These are phyloP conservation scores for Melanotaenia maccullochi DNA, from an alignment of 2,797 vertebrate genomes.

Conservation along the genomic window DNA sequence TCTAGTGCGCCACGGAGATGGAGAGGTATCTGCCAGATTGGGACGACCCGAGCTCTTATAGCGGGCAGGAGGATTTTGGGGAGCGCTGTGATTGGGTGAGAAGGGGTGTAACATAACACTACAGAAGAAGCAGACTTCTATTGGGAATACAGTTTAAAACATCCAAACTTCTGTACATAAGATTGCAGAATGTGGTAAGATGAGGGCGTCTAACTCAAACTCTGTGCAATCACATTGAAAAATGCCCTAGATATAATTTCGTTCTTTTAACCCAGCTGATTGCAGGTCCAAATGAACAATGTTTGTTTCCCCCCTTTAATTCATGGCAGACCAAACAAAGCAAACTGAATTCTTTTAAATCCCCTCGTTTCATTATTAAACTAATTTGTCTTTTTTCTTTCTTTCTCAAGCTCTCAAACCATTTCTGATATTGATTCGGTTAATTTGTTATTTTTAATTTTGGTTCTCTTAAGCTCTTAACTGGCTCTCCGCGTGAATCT, in stretches of 20 bases:
- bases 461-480: background rate
- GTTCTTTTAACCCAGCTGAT: conserved; percentile 5
- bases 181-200: conserved; percentile 18
- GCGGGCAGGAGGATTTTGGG: conserved; percentile 89
- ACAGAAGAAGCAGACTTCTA: conserved; percentile 63
- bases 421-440: background rate
- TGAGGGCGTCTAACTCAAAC: conserved; percentile 29
- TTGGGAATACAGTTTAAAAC: conserved; percentile 46
- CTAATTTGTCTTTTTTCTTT: background rate
- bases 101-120: conserved; percentile 77
- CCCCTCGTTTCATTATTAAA: background rate
- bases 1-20: conserved; percentile 61
- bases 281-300: background rate
- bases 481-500: background rate
- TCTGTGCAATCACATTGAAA: conserved; percentile 19
- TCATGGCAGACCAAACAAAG: background rate
- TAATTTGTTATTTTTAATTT: too few species aligned
- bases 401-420: background rate
- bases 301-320: background rate
- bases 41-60: conserved; percentile 91
- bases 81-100: conserved; percentile 89
- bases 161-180: conserved; percentile 27
- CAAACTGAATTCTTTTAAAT: background rate
- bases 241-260: conserved; percentile 7
- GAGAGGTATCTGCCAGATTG: conserved; percentile 76